These are phyloP conservation scores for Cryptotermes secundus DNA, from an alignment of 1,140 invertebrate species.

Conservation along the genomic window DNA sequence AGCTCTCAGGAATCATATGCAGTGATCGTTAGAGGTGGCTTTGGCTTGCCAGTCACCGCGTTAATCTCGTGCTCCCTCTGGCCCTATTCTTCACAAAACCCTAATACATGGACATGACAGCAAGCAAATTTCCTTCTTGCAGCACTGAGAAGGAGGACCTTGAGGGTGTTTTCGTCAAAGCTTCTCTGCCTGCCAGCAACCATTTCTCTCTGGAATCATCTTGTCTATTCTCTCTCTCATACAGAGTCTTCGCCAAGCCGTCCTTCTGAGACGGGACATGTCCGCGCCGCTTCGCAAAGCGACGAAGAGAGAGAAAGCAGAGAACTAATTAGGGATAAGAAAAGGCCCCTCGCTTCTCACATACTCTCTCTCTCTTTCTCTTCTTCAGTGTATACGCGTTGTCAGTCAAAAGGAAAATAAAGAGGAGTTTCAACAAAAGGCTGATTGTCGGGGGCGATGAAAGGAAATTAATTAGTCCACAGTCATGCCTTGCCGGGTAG, in stretches of 20 bases:
- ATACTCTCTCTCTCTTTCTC: background rate
- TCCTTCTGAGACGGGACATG: constrained; percentile 13
- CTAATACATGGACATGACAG: constrained; percentile 27
- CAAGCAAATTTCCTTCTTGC: constrained; percentile 30
- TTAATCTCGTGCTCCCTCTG: background rate
- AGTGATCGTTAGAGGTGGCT: too few relatives aligned
- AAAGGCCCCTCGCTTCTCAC: constrained; percentile 16
- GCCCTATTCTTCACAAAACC: constrained; percentile 23
- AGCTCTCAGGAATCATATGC: too few relatives aligned
- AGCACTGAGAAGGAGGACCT: background rate
- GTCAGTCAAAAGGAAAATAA: constrained; percentile 19
- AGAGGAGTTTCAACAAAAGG: constrained; percentile 18
- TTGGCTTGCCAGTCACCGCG: too few relatives aligned
- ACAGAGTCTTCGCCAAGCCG: background rate
- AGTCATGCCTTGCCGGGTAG: background rate
- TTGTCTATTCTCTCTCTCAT: constrained; percentile 3
- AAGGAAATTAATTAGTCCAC: constrained; percentile 19
- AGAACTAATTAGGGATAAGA: constrained; percentile 19
- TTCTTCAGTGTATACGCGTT: background rate
- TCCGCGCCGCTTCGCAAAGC: constrained; percentile 2
- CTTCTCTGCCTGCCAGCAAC: constrained; percentile 1
- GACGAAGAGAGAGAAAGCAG: background rate
- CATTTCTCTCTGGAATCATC: constrained; percentile 16
- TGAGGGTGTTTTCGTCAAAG: constrained; percentile 4
- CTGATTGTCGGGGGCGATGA: constrained; percentile 16